Evolutionary conservation across 2,888 invertebrate genomes (phyloP), one percentile per base, ranked within the genome.

Genomic region (Andrena haemorrhoa): DNA sequence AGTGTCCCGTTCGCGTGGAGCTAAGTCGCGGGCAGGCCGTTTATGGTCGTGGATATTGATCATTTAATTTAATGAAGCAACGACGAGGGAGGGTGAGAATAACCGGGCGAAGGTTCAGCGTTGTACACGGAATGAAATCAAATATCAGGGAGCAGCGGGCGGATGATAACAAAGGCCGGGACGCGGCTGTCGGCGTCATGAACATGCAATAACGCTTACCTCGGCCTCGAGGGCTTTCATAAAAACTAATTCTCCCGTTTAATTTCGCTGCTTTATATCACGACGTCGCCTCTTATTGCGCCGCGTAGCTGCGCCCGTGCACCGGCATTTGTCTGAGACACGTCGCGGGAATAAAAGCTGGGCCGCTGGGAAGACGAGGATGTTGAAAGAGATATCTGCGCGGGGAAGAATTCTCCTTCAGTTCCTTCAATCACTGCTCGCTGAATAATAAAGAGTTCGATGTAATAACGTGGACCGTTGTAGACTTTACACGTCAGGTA

Each of bases 171-270:
- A 74, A 70, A 66, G 64, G 60, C 20, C 20, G 29, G 33, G 58
- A 71, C 56, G 61, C 76, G 64, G 23, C 31, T 49, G 20, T 0
- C 26, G 41, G 72, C n/a, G 58, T 72, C 72, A 47, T 82, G 72
- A 82, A 82, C 82, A 72, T 56, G 78, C 78, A 72, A 82, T 83
- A 82, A 82, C 64, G 78, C 75, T 78, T 8, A 47, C 64, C 64
- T n/a, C 61, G 26, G 58, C 10, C 70, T 66, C 74, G 68, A 79
- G 72, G 53, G 58, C 69, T 79, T 83, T 85, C 75, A 83, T 82
- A 85, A 84, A 84, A 84, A 84, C 79, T 85, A 87, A 87, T 88
- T 88, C 84, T 58, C 79, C 74, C 84, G 76, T 86, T 88, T 88
- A 88, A 88, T 88, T 88, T 81, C 86, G 75, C 47, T 69, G 79